phyloP scores from a whole-genome alignment of 2,797 vertebrate species.

The Euthynnus affinis region DNA sequence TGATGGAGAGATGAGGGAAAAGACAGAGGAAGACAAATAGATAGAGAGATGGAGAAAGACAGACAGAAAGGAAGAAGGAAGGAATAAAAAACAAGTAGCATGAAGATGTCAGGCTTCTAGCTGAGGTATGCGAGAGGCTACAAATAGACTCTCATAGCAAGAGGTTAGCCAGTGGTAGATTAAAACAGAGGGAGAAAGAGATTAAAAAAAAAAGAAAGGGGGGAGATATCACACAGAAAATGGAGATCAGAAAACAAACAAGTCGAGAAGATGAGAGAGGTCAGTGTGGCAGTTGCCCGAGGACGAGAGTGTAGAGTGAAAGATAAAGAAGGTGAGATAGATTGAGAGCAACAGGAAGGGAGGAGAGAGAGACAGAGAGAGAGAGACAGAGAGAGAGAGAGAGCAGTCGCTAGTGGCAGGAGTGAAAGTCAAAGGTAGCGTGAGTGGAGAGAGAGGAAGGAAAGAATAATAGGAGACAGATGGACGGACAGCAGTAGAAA shows the following conservation, averaged over 20 bases:
- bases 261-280: constrained; percentile 48
- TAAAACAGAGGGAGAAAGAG: constrained; percentile 35
- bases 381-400: not conserved
- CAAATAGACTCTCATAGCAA: constrained; percentile 37
- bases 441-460: not conserved
- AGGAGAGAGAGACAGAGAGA: constrained; percentile 6
- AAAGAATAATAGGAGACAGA: not conserved
- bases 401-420: constrained; percentile 28
- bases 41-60: not conserved
- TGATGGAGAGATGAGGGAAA: constrained; percentile 49
- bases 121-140: constrained; percentile 24
- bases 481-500: constrained; percentile 33
- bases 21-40: constrained; percentile 41
- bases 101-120: constrained; percentile 17
- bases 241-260: constrained; percentile 56
- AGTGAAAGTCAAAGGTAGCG: not conserved
- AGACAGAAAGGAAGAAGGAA: not conserved
- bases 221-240: constrained; percentile 31
- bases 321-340: constrained; percentile 27
- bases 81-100: constrained; percentile 43
- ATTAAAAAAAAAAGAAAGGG: constrained; percentile 17
- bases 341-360: constrained; percentile 44
- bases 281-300: constrained; percentile 15
- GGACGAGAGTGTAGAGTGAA: constrained; percentile 9
- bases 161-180: constrained; percentile 29